phyloP scores from a whole-genome alignment of 2,113 vertebrate species.

The Struthio camelus region DNA sequence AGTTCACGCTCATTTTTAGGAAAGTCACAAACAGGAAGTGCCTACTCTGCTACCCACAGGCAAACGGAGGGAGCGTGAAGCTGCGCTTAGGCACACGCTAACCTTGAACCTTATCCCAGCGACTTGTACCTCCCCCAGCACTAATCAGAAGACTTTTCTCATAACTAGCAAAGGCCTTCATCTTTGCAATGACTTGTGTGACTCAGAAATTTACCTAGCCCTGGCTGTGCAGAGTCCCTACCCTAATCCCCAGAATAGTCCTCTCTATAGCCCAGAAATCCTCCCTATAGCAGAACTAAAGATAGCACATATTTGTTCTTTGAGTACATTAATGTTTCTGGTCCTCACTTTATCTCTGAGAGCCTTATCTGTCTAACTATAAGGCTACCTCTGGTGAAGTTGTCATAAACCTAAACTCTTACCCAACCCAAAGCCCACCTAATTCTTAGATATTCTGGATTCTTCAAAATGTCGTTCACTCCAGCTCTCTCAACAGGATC shows the following conservation, averaged over 20 bases:
- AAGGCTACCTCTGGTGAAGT: background rate
- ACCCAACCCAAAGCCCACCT: background rate
- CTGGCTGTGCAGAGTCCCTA: background rate
- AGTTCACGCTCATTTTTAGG: background rate
- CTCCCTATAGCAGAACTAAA: background rate
- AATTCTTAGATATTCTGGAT: background rate
- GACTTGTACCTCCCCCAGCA: conserved; percentile 23
- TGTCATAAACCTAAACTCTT: background rate
- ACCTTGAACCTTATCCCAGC: conserved; percentile 63
- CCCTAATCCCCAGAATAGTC: background rate
- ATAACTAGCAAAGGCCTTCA: background rate
- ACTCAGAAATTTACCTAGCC: background rate
- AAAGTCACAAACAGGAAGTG: conserved; percentile 60
- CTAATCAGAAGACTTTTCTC: conserved; percentile 15
- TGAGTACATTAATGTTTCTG: background rate
- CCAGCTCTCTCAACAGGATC: background rate
- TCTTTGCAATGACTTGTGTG: background rate
- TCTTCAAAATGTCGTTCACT: background rate
- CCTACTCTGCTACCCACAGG: conserved; percentile 31
- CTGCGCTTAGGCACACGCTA: conserved; percentile 17
- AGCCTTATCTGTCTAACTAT: background rate
- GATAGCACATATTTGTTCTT: background rate
- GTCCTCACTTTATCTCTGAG: conserved; percentile 20
- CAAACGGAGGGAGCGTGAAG: conserved; percentile 33
- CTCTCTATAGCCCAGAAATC: background rate